Evolutionary conservation across 2,888 invertebrate genomes (phyloP).

Genomic region (Lasioglossum figueresi): DNA sequence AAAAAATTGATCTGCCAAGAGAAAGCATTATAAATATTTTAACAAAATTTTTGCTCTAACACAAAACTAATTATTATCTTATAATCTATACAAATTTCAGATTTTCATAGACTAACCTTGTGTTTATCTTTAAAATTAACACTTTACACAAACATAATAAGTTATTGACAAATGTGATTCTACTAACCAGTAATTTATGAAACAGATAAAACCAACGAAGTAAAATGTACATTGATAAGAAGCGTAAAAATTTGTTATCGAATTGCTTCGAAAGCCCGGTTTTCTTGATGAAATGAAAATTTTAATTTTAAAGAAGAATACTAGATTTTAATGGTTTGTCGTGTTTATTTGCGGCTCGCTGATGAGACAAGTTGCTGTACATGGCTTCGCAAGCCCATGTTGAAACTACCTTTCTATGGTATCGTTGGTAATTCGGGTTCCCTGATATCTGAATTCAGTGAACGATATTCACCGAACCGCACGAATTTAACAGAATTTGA

Average conservation of each 20-base stretch:
- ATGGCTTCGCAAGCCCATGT: conserved; percentile 37
- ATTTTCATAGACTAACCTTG: no score
- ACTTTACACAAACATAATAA: no score
- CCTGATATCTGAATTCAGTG: background rate
- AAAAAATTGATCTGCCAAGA: no score
- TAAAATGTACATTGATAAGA: background rate
- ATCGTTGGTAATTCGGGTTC: conserved; percentile 14
- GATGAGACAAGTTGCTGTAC: conserved; percentile 12
- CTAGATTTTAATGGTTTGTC: background rate
- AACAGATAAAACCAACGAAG: background rate
- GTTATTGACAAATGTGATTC: no score
- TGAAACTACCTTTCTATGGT: conserved; percentile 26
- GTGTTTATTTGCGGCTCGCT: background rate
- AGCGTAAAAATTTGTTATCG: background rate
- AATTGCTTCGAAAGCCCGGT: no score
- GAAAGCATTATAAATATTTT: no score
- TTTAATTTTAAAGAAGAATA: background rate
- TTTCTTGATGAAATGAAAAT: background rate
- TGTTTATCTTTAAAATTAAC: no score
- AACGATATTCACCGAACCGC: background rate
- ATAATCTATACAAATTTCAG: no score
- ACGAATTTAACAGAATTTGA: conserved; percentile 2
- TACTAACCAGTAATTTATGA: background rate
- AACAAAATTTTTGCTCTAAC: no score
- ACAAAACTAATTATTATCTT: no score